Percentiles rank a stretch among this genome's conserved stretches.
Conservation (phyloP, 2,888 invertebrate genomes). For the Noctua pronuba region DNA sequence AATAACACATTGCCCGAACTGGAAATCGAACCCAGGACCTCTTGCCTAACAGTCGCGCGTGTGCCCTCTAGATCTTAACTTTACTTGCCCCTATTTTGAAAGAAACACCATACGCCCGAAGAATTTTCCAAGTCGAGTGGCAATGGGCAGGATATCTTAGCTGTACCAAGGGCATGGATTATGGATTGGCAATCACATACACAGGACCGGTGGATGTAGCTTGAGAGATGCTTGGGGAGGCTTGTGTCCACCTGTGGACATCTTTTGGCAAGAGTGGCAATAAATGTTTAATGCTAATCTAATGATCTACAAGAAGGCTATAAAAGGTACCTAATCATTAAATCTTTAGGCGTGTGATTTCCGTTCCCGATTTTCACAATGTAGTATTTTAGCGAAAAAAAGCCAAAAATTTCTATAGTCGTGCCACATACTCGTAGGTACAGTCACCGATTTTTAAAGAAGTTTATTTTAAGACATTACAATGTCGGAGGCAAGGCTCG, state of each 20-base stretch:
- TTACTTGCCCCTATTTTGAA: neutral
- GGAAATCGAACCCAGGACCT: neutral
- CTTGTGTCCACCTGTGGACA: neutral
- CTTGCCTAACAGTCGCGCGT: neutral
- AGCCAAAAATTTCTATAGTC: neutral
- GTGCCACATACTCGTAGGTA: neutral
- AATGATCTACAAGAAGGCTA: neutral
- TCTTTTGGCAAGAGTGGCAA: neutral
- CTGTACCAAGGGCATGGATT: too few species aligned
- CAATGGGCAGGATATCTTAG: too few species aligned
- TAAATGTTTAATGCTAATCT: neutral
- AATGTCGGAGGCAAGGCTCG: conserved; percentile 4
- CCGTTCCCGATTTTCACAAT: neutral
- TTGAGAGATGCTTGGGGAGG: neutral
- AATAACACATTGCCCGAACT: too few species aligned
- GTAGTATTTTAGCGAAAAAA: neutral
- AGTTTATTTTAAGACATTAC: neutral
- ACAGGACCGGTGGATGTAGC: too few species aligned
- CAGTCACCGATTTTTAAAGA: neutral
- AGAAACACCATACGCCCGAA: neutral
- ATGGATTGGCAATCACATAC: neutral
- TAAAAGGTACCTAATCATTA: neutral
- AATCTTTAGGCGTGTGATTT: neutral
- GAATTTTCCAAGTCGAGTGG: neutral
- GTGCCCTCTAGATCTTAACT: neutral